Evolutionary conservation across 1,140 invertebrate genomes (phyloP), one percentile per base, ranked within the genome.

Genomic region (Thaumatotibia leucotreta): DNA sequence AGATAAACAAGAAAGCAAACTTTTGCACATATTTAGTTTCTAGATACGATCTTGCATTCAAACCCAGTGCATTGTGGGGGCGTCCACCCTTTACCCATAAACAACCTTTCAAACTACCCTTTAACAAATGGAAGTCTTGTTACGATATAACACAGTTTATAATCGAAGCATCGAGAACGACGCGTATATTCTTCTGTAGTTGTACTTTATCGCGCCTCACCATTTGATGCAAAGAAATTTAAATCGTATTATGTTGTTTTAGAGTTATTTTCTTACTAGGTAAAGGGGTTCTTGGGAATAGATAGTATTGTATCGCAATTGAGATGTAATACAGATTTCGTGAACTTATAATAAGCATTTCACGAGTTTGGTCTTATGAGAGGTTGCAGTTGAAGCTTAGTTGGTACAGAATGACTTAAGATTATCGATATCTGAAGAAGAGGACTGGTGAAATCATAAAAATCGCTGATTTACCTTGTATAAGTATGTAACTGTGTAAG

Each of bases 221-320:
- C 68, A 61, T 3, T 11, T 31, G 23, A 6, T 61, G 27, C 61
- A 72, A 45, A 63, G 65, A 9, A 73, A 66, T 71, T 72, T 73
- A 10, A 52, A 65, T 72, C 49, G 65, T 71, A 72, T 64, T 10
- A 1, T 0, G 11, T 39, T 54, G 6, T 9, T 1, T 23, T 80
- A 74, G 52, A 45, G 72, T 69, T 65, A 45, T 50, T 65, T 72
- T 75, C 73, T 14, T 33, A 10, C 39, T 68, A 45, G n/a, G 39
- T 45, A n/a, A 20, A n/a, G 5, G 22, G n/a, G 49, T 73, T 70
- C 62, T 64, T 72, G 67, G 65, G 49, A 62, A 67, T 50, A 69
- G 76, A 77, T 82, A 77, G 69, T 69, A 83, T 83, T 83, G 81
- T 83, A 72, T 79, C 74, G 68, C 65, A 76, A 84, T 84, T 82